Base-by-base conservation (phyloP, 2,797 vertebrate genomes). In the Pseudotriccus pelzelni region DNA sequence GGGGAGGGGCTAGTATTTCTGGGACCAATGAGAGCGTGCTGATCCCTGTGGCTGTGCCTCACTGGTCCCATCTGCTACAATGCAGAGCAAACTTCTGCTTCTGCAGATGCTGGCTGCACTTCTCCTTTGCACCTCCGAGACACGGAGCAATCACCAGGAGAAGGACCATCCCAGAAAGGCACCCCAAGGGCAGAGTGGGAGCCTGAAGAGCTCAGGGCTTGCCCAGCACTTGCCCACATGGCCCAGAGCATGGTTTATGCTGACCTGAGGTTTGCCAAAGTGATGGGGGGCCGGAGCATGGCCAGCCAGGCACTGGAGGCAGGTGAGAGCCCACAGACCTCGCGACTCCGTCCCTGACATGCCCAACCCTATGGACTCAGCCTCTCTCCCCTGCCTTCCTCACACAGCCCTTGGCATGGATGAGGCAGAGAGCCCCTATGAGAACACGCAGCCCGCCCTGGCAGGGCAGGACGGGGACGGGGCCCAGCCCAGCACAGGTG, bases 211-310 rank as follows among this genome's bases (percentile, higher is more conserved):
- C 43, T 84, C n/a, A 3, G n/a, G 37, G 22, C 41, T 86, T 56
- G 20, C 55, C 36, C 39, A 21, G 20, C 0, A 0, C 27, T 74
- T 3, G 16, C 27, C 58, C 43, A 74, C 79, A 98, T 98, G 98
- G 97, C 97, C 3, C 96, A 98, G 28, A 84, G 94, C 5, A 27
- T 97, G 89, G 92, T 98, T 63, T 98, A 98, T 3, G 97, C 97
- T 8, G 97, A 98, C 52, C 92, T 98, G 93, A 92, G 95, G 60
- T 98, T 98, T 62, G 95, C 97, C 87, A 98, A 97, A 73, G 94
- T 83, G 32, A 84, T 97, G 24, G 81, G 94, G 14, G 83, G 80
- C 86, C 96, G 75, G 39, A 96, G 60, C n/a, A 6, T 8, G 37
- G 96, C 96, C 62, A 95, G 44, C 83, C 89, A 76, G 47, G 55